phyloP scores from a whole-genome alignment of 1,140 invertebrate species.

The Trinorchestia longiramus region DNA sequence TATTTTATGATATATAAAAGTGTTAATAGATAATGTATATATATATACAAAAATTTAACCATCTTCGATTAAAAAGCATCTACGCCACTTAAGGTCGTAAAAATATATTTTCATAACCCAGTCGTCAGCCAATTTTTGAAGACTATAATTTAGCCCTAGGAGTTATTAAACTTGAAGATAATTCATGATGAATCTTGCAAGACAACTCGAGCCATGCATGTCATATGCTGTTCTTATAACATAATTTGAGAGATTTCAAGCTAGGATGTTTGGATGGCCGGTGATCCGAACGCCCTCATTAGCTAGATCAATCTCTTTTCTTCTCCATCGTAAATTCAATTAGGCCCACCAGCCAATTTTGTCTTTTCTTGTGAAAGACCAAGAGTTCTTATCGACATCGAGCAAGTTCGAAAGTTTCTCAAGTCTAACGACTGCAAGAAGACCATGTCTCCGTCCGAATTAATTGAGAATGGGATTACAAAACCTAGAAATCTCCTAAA shows the following conservation, averaged over 20 bases:
- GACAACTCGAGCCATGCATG: not conserved
- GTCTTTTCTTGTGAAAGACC: constrained; percentile 15
- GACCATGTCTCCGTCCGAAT: constrained; percentile 18
- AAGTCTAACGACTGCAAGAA: constrained; percentile 32
- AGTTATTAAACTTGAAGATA: no score
- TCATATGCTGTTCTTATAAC: not conserved
- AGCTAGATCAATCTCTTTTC: constrained; percentile 37
- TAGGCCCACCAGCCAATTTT: not conserved
- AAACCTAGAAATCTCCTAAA: not conserved
- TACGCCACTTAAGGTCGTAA: no score
- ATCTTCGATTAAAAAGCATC: no score
- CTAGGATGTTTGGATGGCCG: not conserved
- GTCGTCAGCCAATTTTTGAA: no score
- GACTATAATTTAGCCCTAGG: no score
- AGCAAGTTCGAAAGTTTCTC: constrained; percentile 17
- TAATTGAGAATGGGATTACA: constrained; percentile 24
- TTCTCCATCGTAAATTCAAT: constrained; percentile 40
- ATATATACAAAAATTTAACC: no score
- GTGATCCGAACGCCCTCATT: not conserved
- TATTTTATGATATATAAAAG: no score
- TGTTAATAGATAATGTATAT: no score
- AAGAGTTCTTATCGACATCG: not conserved
- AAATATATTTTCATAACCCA: no score
- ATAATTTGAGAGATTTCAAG: not conserved
- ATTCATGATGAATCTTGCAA: no score